Conservation (phyloP, 2,113 vertebrate species). For the Archilochus colubris region DNA sequence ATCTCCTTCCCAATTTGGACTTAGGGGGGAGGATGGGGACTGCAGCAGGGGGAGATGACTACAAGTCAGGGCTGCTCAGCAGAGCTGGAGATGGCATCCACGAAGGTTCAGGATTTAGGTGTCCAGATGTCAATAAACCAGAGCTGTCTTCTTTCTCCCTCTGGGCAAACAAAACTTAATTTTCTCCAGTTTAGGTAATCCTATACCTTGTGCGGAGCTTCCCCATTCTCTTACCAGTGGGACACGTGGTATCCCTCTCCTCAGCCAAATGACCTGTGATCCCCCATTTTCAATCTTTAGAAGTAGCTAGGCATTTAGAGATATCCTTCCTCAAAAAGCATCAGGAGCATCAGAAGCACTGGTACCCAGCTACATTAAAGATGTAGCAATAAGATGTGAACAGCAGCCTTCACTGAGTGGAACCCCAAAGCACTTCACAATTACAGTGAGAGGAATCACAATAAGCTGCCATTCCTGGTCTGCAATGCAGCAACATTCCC, state of each 20-base stretch:
- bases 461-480: background rate
- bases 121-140: background rate
- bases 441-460: background rate
- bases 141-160: background rate
- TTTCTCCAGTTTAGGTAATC: background rate
- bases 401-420: background rate
- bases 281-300: background rate
- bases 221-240: fast-evolving
- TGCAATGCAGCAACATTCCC: background rate
- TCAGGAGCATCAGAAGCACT: background rate
- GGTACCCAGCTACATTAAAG: background rate
- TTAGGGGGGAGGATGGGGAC: background rate
- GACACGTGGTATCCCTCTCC: background rate
- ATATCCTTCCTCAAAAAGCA: background rate
- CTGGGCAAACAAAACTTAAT: background rate
- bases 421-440: conserved; percentile 49
- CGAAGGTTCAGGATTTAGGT: background rate
- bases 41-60: fast-evolving
- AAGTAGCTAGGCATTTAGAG: background rate
- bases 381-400: background rate
- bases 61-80: background rate
- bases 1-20: background rate
- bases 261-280: background rate
- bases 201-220: background rate
- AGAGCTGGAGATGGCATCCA: background rate